phyloP scores from a whole-genome alignment of 2,797 vertebrate genomes.

The Intellagama lesueurii region DNA sequence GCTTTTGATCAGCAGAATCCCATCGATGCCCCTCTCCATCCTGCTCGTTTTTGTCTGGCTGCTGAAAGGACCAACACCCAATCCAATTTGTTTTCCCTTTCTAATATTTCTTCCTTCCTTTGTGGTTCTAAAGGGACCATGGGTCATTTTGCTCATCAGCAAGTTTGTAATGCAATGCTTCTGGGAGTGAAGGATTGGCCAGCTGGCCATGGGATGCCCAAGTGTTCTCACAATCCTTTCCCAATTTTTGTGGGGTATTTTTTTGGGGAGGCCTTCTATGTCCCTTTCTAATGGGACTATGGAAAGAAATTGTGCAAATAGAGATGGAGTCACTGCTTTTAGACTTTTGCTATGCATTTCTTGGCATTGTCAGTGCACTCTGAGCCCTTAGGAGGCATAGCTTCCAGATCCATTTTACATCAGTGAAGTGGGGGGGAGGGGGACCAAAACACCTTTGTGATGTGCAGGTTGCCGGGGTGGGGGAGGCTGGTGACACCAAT shows the following conservation, averaged over 20 bases:
- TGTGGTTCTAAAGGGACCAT: too few species aligned
- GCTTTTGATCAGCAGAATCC: accelerated
- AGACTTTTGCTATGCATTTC: not conserved
- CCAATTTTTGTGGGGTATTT: too few species aligned
- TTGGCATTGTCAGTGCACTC: not conserved
- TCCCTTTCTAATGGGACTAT: not conserved
- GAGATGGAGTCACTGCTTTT: not conserved
- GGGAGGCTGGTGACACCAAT: too few species aligned
- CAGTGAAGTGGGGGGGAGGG: not conserved
- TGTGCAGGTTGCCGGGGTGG: too few species aligned
- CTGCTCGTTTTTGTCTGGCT: accelerated
- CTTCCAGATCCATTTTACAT: not conserved
- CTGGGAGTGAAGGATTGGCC: too few species aligned
- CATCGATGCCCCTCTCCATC: accelerated
- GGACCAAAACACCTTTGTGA: not conserved
- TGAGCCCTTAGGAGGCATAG: not conserved
- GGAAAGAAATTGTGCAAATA: not conserved
- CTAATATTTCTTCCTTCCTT: not conserved
- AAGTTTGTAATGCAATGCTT: too few species aligned
- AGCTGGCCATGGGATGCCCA: too few species aligned
- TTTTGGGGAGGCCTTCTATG: too few species aligned
- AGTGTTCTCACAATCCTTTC: too few species aligned
- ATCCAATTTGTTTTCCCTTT: not conserved
- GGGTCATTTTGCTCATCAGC: too few species aligned
- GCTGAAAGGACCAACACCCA: not conserved